Evolutionary conservation across 1,140 invertebrate species (phyloP).

Genomic region (Littorina saxatilis): DNA sequence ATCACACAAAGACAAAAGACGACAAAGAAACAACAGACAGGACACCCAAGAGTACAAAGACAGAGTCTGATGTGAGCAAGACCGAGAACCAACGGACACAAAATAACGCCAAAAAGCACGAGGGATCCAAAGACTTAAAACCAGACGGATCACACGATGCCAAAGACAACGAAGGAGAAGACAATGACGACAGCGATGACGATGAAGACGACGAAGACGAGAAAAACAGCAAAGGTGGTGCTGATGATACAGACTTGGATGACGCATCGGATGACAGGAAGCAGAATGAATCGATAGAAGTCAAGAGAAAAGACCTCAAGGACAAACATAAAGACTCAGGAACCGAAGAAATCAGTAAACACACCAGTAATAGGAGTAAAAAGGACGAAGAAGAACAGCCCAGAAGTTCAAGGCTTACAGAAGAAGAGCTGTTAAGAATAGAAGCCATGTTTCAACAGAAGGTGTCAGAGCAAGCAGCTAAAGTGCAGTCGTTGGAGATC

Average conservation of each 20-base stretch:
- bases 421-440: constrained; percentile 17
- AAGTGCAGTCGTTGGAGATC: constrained; percentile 64
- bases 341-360: constrained; percentile 64
- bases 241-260: constrained; percentile 5
- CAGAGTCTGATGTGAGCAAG: too few species aligned
- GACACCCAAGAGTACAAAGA: background rate
- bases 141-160: too few species aligned
- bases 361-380: background rate
- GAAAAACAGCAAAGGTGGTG: background rate
- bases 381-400: constrained; percentile 7
- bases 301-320: constrained; percentile 76
- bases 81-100: too few species aligned
- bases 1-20: too few species aligned
- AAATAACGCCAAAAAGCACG: too few species aligned
- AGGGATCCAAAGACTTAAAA: too few species aligned
- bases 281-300: background rate
- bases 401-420: background rate
- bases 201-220: background rate
- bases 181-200: background rate
- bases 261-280: background rate
- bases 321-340: constrained; percentile 21
- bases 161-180: background rate
- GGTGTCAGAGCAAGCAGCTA: constrained; percentile 55
- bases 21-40: background rate
- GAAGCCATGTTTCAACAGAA: constrained; percentile 50